Conservation (phyloP, 2,888 invertebrate species). For the Seladonia tumulorum region DNA sequence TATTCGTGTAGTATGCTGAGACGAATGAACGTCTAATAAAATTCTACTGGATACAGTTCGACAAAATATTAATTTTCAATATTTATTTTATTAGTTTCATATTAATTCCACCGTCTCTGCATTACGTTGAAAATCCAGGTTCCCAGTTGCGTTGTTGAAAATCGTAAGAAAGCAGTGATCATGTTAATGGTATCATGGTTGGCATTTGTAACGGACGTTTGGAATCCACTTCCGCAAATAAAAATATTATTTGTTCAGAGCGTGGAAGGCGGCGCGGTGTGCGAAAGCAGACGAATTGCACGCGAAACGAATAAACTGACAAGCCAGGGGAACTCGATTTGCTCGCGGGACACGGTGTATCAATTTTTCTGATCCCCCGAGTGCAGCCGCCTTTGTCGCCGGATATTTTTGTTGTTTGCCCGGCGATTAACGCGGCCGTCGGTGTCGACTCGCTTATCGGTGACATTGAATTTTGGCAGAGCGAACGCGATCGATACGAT, state of each 20-base stretch:
- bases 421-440: slow-evolving; percentile 30
- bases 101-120: too few species aligned
- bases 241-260: not conserved
- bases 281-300: not conserved
- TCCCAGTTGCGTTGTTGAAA: too few species aligned
- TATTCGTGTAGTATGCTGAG: too few species aligned
- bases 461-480: slow-evolving; percentile 75
- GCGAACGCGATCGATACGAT: slow-evolving; percentile 32
- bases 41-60: too few species aligned
- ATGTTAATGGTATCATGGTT: too few species aligned
- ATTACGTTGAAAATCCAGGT: too few species aligned
- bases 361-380: slow-evolving; percentile 10
- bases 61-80: too few species aligned
- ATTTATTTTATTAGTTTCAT: too few species aligned
- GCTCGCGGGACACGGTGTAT: not conserved
- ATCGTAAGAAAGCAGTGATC: too few species aligned
- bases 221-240: not conserved
- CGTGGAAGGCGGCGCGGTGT: not conserved
- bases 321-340: not conserved
- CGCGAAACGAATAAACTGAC: not conserved
- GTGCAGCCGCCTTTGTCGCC: slow-evolving; percentile 23
- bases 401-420: slow-evolving; percentile 43
- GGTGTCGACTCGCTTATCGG: slow-evolving; percentile 66
- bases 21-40: too few species aligned
- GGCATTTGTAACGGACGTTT: too few species aligned